Evolutionary conservation across 2,113 vertebrate species (phyloP).

Genomic region (Brevimyrus niger): DNA sequence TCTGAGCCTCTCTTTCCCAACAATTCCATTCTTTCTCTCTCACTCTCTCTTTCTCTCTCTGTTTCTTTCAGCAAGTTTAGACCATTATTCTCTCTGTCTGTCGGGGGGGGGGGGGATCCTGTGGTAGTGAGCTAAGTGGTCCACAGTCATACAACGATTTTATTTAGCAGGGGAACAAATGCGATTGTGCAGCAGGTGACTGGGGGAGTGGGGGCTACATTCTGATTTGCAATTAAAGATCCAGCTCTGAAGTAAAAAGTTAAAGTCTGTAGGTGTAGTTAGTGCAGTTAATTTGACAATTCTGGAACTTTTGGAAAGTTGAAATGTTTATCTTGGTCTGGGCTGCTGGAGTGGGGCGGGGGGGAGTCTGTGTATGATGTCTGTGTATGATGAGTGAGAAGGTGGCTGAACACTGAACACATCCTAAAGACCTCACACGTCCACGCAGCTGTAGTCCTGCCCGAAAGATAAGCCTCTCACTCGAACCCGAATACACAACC

Average conservation of each 20-base stretch:
- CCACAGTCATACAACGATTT: not conserved
- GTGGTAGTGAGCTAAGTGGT: not conserved
- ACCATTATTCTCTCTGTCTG: not conserved
- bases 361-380: not conserved
- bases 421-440: not conserved
- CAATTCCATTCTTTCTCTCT: not conserved
- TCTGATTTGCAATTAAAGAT: not conserved
- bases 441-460: too few species aligned
- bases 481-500: not conserved
- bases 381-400: not conserved
- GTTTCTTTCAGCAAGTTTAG: not conserved
- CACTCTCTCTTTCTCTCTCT: not conserved
- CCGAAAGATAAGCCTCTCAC: not conserved
- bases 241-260: not conserved
- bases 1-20: not conserved
- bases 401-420: not conserved
- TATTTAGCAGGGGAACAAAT: constrained; percentile 10
- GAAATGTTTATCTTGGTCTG: not conserved
- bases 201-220: not conserved
- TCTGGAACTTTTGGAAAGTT: not conserved
- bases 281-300: not conserved
- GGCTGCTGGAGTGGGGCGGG: not conserved
- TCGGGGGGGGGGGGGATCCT: not conserved
- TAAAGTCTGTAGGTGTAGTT: not conserved
- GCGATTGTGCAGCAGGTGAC: not conserved